Conservation (phyloP, 2,797 vertebrate species). For the Malurus splendens region DNA sequence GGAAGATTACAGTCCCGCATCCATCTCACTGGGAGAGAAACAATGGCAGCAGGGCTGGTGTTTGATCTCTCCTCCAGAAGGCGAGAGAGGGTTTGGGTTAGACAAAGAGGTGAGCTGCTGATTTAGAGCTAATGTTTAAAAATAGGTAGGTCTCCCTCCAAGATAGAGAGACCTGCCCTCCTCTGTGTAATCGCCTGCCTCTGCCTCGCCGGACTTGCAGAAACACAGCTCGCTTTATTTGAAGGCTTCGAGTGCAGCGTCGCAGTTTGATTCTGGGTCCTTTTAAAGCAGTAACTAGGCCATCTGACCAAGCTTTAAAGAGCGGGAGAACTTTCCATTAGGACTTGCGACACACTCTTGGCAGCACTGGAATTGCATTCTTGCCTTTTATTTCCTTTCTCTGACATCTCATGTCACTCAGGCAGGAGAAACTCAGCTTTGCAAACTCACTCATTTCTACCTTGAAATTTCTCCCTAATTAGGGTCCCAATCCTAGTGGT, state of each 20-base stretch:
- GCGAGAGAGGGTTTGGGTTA: slow-evolving; percentile 47
- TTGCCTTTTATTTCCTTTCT: slow-evolving; percentile 62
- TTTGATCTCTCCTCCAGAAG: slow-evolving; percentile 68
- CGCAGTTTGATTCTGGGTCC: slow-evolving; percentile 58
- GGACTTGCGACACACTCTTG: slow-evolving; percentile 43
- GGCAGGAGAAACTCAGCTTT: slow-evolving; percentile 27
- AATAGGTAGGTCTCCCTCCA: slow-evolving; percentile 73
- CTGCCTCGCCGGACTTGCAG: slow-evolving; percentile 51
- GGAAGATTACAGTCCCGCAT: slow-evolving; percentile 66
- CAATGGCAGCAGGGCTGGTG: slow-evolving; percentile 47
- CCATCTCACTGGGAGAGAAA: slow-evolving; percentile 69
- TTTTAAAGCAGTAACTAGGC: slow-evolving; percentile 68
- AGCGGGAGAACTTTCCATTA: slow-evolving; percentile 64
- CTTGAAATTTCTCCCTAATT: slow-evolving; percentile 58
- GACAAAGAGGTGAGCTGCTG: slow-evolving; percentile 63
- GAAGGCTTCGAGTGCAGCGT: slow-evolving; percentile 57
- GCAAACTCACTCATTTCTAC: slow-evolving; percentile 39
- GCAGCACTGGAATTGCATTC: slow-evolving; percentile 51
- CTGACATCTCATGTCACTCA: slow-evolving; percentile 55
- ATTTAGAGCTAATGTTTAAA: slow-evolving; percentile 65
- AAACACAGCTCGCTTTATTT: slow-evolving; percentile 63
- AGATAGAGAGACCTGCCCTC: slow-evolving; percentile 68
- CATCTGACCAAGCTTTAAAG: slow-evolving; percentile 66
- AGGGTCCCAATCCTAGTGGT: slow-evolving; percentile 7
- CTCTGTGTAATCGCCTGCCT: slow-evolving; percentile 58